Base-by-base conservation (phyloP, 1,140 invertebrate genomes). In the Akabosia matsudoensis region DNA sequence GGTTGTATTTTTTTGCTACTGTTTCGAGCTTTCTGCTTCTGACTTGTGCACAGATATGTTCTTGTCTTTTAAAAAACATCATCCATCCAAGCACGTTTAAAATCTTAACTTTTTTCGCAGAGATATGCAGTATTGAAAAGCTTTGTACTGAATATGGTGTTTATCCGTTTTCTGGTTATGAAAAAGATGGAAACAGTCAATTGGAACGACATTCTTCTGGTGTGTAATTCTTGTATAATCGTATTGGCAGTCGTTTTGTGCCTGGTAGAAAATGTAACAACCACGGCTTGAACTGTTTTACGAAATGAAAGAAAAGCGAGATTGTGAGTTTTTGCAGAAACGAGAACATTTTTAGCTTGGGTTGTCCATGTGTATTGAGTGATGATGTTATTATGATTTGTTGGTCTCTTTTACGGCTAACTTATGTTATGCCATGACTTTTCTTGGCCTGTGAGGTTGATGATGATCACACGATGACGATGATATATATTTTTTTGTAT, bases 351-450 rank as follows among this genome's bases (percentile, higher is more conserved):
- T 10, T 45, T 45, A 45, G 37, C 18, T 45, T 7, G 37, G 22
- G 54, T 22, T n/a, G 54, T 22, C 13, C 24, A 30, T 67, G 54
- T 56, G 54, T 56, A 67, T 67, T 67, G 61, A 67, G 61, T 67
- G 61, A 67, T 67, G 61, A 67, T 67, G 61, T 67, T 67, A 30
- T 67, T 67, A 67, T 67, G 61, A 67, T 67, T 61, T 61, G 61
- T 31, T 67, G 61, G 61, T 30, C 61, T 67, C 61, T 30, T n/a
- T n/a, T n/a, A n/a, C n/a, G n/a, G n/a, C n/a, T n/a, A n/a, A n/a
- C n/a, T n/a, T 31, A n/a, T 30, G 24, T 30, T 10, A 31, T 30
- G 28, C 7, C 61, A 16, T 67, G 61, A 28, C 61, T 31, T 67
- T 28, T 10, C 26, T 61, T 67, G 54, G 54, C 54, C 54, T 61